These are phyloP conservation scores for Melipona bicolor DNA, from an alignment of 2,888 invertebrate species.

Conservation along the genomic window DNA sequence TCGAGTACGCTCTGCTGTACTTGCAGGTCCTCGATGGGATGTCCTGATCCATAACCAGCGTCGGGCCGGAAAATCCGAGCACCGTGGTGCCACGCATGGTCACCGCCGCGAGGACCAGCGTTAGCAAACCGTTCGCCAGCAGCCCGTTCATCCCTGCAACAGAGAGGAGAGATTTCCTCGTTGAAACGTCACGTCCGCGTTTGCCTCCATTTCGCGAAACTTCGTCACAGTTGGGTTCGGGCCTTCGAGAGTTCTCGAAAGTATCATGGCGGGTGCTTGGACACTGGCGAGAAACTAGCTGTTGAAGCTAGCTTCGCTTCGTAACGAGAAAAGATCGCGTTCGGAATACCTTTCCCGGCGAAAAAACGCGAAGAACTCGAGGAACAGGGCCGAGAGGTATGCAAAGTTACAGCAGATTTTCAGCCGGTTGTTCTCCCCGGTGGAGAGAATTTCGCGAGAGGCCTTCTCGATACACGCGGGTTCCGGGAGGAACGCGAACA, in stretches of 20 bases:
- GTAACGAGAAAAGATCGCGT: too few relatives aligned
- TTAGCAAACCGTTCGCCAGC: constrained; percentile 66
- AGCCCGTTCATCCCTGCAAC: constrained; percentile 66
- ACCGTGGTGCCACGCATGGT: constrained; percentile 30
- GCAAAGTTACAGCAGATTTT: too few relatives aligned
- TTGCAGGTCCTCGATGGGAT: constrained; percentile 82
- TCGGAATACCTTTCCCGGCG: too few relatives aligned
- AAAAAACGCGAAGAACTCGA: too few relatives aligned
- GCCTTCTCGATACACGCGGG: background rate
- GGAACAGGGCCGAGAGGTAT: too few relatives aligned
- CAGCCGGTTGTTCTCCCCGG: background rate
- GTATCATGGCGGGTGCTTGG: background rate
- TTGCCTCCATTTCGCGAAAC: background rate
- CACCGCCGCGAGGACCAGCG: constrained; percentile 62
- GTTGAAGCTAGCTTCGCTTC: background rate
- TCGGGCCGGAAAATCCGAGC: constrained; percentile 61
- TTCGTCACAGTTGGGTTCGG: too few relatives aligned
- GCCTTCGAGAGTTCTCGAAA: constrained; percentile 4
- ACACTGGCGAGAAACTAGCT: constrained; percentile 11
- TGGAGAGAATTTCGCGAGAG: background rate
- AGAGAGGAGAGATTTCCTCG: constrained; percentile 17
- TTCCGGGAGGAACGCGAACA: background rate
- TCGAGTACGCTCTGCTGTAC: constrained; percentile 85
- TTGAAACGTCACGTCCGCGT: background rate
- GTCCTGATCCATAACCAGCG: constrained; percentile 71